Conservation (phyloP, 2,113 vertebrate species). For the Leptocoma aspasia region DNA sequence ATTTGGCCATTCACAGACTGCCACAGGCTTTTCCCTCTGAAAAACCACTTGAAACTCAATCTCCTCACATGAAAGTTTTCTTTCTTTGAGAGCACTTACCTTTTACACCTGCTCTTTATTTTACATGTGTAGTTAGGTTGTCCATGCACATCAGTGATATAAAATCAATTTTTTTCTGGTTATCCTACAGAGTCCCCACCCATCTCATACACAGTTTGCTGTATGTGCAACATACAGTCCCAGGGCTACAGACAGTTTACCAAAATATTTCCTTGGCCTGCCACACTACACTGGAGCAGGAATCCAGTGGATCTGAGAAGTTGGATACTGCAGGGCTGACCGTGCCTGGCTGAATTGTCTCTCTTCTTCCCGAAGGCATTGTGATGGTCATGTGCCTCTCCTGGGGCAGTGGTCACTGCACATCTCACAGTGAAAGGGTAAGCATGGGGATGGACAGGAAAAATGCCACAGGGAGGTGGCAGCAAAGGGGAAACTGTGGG, state of each 20-base stretch:
- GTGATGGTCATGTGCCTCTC: background rate
- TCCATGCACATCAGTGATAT: too few species aligned
- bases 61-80: background rate
- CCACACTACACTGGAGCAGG: accelerated
- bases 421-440: background rate
- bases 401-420: background rate
- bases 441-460: background rate
- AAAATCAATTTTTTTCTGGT: background rate
- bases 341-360: background rate
- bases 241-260: background rate
- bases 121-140: background rate
- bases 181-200: background rate
- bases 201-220: background rate
- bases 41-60: background rate
- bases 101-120: background rate
- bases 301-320: background rate
- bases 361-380: background rate
- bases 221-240: background rate
- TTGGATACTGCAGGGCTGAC: background rate
- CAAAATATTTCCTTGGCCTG: background rate
- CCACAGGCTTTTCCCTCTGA: background rate
- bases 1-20: background rate
- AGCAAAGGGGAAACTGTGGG: background rate
- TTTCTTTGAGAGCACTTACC: background rate
- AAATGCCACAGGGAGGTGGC: background rate